Percentiles rank a stretch among this genome's conserved stretches.
Conservation (phyloP, 2,797 vertebrate genomes). For the Sphenodon punctatus region DNA sequence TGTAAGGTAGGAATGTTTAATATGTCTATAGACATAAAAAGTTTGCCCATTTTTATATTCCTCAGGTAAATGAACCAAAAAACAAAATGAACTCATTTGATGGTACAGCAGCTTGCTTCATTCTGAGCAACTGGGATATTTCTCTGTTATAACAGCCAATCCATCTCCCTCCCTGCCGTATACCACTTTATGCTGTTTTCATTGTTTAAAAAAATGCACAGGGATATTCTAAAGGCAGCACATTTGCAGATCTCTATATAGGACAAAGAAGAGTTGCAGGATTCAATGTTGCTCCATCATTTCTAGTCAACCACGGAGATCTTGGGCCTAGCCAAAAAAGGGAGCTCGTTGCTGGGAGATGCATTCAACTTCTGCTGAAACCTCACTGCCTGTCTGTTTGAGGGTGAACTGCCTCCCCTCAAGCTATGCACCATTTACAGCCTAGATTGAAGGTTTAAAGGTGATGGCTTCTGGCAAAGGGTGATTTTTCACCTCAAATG, state of each 20-base stretch:
- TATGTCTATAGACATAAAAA: too few relatives aligned
- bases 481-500: background rate
- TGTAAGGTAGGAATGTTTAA: too few relatives aligned
- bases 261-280: background rate
- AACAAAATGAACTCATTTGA: background rate
- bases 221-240: background rate
- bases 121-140: background rate
- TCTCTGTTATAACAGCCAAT: background rate
- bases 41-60: too few relatives aligned
- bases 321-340: background rate
- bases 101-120: background rate
- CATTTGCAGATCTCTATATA: background rate
- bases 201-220: slow-evolving; percentile 25
- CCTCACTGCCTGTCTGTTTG: background rate
- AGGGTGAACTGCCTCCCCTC: background rate
- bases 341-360: background rate
- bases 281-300: slow-evolving; percentile 4
- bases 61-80: too few relatives aligned
- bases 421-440: background rate
- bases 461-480: background rate
- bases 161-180: background rate
- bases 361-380: background rate
- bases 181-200: background rate
- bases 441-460: background rate
- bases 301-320: background rate